Percentiles rank a stretch among this genome's conserved stretches.
phyloP scores from a whole-genome alignment of 2,113 vertebrate species.

The Eidolon helvum region DNA sequence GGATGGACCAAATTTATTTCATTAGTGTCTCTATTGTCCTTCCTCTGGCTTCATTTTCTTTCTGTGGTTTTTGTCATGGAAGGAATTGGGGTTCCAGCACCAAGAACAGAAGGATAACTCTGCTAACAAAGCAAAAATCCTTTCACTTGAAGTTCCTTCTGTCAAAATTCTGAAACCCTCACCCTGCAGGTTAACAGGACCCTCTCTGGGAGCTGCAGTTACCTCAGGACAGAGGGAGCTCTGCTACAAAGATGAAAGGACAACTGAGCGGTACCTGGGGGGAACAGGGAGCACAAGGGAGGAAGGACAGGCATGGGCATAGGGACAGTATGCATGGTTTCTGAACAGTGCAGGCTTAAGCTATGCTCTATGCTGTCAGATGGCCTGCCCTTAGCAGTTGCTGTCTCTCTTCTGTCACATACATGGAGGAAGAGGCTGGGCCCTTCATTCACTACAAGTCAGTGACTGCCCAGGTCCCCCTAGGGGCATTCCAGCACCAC shows the following conservation, averaged over 20 bases:
- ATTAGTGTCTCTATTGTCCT: background rate
- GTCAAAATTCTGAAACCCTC: background rate
- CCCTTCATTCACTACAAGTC: background rate
- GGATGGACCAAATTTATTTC: background rate
- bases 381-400: fast-evolving
- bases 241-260: background rate
- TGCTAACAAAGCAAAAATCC: background rate
- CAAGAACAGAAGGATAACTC: background rate
- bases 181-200: background rate
- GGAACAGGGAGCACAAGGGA: background rate
- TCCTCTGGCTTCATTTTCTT: background rate
- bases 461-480: background rate
- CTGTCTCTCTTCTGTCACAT: background rate
- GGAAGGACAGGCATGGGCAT: background rate
- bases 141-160: background rate
- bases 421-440: background rate
- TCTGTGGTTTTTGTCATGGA: background rate
- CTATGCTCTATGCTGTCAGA: background rate
- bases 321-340: fast-evolving
- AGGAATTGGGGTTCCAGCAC: background rate
- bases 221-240: background rate
- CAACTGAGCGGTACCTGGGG: fast-evolving
- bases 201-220: background rate
- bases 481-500: background rate
- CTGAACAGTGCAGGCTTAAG: fast-evolving